Base-by-base conservation (phyloP, 2,113 vertebrate genomes). In the Hiodon alosoides region DNA sequence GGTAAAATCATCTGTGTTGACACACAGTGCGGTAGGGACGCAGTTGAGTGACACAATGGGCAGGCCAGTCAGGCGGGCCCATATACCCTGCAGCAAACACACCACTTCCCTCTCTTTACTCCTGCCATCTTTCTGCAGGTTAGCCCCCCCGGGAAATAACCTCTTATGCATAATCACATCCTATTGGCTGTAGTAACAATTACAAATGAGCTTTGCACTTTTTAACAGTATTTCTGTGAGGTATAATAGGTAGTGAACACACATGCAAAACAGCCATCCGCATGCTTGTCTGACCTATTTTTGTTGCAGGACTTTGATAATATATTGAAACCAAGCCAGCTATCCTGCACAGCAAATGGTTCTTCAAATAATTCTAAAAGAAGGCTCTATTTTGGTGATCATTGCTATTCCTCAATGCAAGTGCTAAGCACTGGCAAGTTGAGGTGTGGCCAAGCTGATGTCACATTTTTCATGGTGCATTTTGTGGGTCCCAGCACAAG, bases 1-100 rank as follows among this genome's bases (percentile, higher is more conserved):
- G 61, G 76, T 91, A 87, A 89, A 86, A 85, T 90, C 85, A 89
- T 86, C 80, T 71, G 81, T 84, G 87, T 85, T 90, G 91, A 89
- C 91, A 90, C 80, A 64, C 67, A 79, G 77, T 85, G 85, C 81
- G 82, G 84, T 79, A 81, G 82, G 85, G 84, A 82, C 74, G 79
- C 84, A 62, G 83, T 79, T 75, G 81, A 86, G 79, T 77, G 84
- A 84, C 81, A 80, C 79, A 46, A 0, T 31, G 71, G 79, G 74
- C 80, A 78, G 77, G 77, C 78, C 70, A 77, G 77, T 74, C 79
- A 81, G 83, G 76, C 79, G 76, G 80, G 71, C 71, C 73, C 79
- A 6, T 31, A 7, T 4, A 1, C 69, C 11, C 10, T 58, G 1
- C 17, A 59, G 13, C 50, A 55, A 60, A 3, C 5, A 4, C 54